A percentile compares a stretch with the other conserved stretches of the same genome.
These are phyloP conservation scores for Leucoraja ocellata DNA, from an alignment of 2,797 vertebrate genomes.

Conservation along the genomic window DNA sequence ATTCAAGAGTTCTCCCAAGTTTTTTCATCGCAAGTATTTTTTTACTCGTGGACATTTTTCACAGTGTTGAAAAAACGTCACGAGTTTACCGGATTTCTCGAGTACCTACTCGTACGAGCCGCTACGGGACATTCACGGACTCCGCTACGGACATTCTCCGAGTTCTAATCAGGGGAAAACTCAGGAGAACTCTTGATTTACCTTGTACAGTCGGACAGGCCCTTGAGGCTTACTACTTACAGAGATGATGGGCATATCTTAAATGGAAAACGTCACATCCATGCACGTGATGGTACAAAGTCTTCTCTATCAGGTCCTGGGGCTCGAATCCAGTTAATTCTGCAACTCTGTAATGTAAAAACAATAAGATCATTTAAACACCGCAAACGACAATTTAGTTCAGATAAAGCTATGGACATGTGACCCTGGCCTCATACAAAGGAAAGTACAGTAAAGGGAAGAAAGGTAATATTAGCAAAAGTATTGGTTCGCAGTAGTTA, in stretches of 20 bases:
- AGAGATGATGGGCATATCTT: constrained; percentile 77
- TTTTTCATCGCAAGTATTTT: no score
- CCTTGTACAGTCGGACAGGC: no score
- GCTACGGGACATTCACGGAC: no score
- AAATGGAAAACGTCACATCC: constrained; percentile 83
- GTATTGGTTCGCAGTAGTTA: background rate
- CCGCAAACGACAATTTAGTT: background rate
- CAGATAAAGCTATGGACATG: background rate
- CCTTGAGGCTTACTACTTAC: constrained; percentile 61
- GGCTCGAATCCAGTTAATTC: constrained; percentile 88
- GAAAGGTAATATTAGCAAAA: background rate
- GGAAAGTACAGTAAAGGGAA: background rate
- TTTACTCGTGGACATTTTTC: no score
- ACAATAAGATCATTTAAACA: background rate
- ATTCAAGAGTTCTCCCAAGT: no score
- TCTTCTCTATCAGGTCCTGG: constrained; percentile 92
- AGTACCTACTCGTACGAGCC: no score
- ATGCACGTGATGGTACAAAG: constrained; percentile 85
- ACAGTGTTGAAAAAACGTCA: no score
- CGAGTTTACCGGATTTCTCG: no score
- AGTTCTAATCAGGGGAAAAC: no score
- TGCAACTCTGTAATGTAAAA: constrained; percentile 69
- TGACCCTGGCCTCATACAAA: background rate
- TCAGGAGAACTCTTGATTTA: no score
- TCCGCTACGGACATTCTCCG: no score